Conservation (phyloP, 2,113 vertebrate species). For the Mirounga angustirostris region DNA sequence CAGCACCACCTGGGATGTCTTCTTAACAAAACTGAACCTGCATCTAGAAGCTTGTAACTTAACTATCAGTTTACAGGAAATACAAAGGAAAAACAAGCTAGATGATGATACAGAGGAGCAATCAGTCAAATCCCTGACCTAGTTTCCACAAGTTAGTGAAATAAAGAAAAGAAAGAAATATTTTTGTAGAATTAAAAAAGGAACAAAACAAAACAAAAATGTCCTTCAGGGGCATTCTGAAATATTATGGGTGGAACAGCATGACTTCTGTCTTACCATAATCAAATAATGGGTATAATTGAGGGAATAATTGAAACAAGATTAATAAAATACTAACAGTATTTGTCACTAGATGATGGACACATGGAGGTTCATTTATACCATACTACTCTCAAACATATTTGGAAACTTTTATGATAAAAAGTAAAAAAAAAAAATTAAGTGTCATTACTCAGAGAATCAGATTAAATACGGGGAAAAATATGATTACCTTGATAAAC, state of each 20-base stretch:
- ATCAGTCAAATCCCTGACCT: background rate
- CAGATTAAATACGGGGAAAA: background rate
- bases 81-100: background rate
- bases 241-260: background rate
- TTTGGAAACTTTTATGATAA: background rate
- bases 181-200: background rate
- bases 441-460: background rate
- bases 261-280: background rate
- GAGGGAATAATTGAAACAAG: background rate
- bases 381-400: background rate
- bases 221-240: background rate
- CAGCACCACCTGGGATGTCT: too few species aligned
- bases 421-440: background rate
- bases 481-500: background rate
- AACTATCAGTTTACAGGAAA: background rate
- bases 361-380: fast-evolving
- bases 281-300: too few species aligned
- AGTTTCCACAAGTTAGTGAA: background rate
- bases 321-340: background rate
- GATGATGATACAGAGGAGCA: background rate
- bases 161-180: background rate
- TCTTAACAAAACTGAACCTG: background rate
- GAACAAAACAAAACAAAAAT: background rate
- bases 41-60: background rate
- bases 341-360: background rate